Evolutionary conservation across 2,113 vertebrate species (phyloP).

Genomic region (Hyperopisus bebe): DNA sequence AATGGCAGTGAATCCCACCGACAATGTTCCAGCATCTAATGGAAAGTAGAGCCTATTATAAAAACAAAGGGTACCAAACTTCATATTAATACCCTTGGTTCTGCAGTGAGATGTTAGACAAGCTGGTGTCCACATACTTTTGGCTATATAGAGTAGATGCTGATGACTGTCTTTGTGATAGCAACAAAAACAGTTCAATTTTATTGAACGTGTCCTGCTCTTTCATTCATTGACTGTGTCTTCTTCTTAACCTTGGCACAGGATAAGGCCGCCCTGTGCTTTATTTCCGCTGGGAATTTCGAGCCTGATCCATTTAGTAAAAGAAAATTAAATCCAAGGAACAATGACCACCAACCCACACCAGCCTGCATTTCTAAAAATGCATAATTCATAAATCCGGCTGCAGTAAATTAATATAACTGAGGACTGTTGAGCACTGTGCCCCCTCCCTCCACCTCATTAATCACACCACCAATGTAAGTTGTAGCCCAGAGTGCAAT

Average conservation of each 20-base stretch:
- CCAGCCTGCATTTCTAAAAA: slow-evolving; percentile 7
- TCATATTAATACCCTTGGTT: not conserved
- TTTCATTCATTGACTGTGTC: not conserved
- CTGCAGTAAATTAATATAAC: slow-evolving; percentile 25
- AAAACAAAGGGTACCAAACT: not conserved
- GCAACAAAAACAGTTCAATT: not conserved
- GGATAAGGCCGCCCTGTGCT: not conserved
- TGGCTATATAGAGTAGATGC: not conserved
- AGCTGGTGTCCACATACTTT: not conserved
- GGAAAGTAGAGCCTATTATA: not conserved
- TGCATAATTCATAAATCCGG: slow-evolving; percentile 5
- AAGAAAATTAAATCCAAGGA: slow-evolving; percentile 7
- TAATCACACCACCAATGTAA: slow-evolving; percentile 22
- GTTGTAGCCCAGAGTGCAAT: slow-evolving; percentile 7
- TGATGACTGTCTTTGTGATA: not conserved
- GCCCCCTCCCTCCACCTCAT: slow-evolving; percentile 23
- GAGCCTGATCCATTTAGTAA: not conserved
- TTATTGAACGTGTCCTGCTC: not conserved
- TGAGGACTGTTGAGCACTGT: slow-evolving; percentile 5
- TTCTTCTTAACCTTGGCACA: not conserved
- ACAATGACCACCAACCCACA: not conserved
- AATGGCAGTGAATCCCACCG: not conserved
- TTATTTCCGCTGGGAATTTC: not conserved
- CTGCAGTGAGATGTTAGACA: not conserved
- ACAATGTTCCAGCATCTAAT: not conserved